Base-by-base conservation (phyloP, 2,888 invertebrate species). In the Antheraea yamamai region DNA sequence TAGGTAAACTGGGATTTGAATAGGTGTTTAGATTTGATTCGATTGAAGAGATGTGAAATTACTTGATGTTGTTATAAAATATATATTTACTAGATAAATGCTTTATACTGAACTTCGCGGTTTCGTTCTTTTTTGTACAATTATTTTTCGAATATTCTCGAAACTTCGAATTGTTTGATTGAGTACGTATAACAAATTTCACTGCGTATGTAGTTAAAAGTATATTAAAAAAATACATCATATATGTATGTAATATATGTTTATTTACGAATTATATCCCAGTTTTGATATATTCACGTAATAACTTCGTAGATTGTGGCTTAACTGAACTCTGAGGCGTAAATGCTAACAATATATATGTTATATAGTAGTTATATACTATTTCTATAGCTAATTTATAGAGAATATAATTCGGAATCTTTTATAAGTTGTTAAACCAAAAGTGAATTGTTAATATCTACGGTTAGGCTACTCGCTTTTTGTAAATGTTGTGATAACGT, bases 331-430 rank as follows among this genome's bases (percentile, higher is more conserved):
- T 85, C 82, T 84, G 83, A 83, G 82, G 80, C 30, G 14, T n/a
- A 82, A 80, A 85, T 83, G 80, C 80, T 84, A 84, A 82, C 82
- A 82, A 78, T 81, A 76, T 81, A 76, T 81, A 1, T 83, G 83
- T 80, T 78, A 80, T 83, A 30, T 66, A 66, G 14, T 26, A 64
- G 26, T 26, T 64, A 64, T 64, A 79, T 79, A 80, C 39, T 73
- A 80, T 84, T 84, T 84, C 81, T 83, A 81, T 85, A 85, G 83
- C 76, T 79, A 79, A 85, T 86, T 86, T 88, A 88, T 85, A 88
- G 86, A 87, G 89, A 91, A 89, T 91, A 86, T 89, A 79, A 90
- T 91, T 91, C 89, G 87, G 30, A 89, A 87, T 90, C 86, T 91
- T 90, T 90, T 88, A 87, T 87, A 88, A 89, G 87, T 87, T 90